phyloP scores from a whole-genome alignment of 2,888 invertebrate genomes.

The Congeria kusceri region DNA sequence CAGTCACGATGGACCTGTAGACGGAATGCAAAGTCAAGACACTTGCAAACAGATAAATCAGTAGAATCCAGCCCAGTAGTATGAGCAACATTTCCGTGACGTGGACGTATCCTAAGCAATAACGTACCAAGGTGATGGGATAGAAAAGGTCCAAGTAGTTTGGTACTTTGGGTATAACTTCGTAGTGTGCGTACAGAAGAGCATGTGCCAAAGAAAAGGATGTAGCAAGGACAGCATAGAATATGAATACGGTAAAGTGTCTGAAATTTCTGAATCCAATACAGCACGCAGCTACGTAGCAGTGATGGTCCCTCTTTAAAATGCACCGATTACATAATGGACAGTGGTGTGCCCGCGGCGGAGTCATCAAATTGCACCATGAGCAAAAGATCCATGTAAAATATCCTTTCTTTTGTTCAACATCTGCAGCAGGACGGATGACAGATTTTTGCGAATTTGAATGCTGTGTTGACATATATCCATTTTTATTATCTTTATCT shows the following conservation, averaged over 20 bases:
- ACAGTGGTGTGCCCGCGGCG: conserved; percentile 83
- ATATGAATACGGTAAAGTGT: conserved; percentile 79
- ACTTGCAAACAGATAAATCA: conserved; percentile 71
- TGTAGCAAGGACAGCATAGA: conserved; percentile 74
- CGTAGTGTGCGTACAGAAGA: conserved; percentile 32
- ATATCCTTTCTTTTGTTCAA: conserved; percentile 64
- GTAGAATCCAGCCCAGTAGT: conserved; percentile 69
- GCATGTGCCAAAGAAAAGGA: conserved; percentile 70
- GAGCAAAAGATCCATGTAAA: conserved; percentile 83
- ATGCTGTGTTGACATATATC: background rate
- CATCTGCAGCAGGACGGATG: background rate
- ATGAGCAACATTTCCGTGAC: conserved; percentile 63
- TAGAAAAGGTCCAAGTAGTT: conserved; percentile 74
- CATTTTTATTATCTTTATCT: background rate
- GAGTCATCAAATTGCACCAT: conserved; percentile 74
- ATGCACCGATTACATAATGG: conserved; percentile 79
- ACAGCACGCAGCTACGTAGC: conserved; percentile 82
- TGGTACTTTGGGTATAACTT: conserved; percentile 57
- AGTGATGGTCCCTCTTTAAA: conserved; percentile 84
- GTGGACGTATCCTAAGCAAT: conserved; percentile 64
- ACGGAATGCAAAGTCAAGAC: conserved; percentile 69
- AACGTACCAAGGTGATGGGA: conserved; percentile 72
- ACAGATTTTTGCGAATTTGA: background rate
- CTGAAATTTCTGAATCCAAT: conserved; percentile 81
- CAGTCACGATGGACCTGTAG: conserved; percentile 61